Base-by-base conservation (phyloP, 2,888 invertebrate genomes). In the Yponomeuta evonymella region DNA sequence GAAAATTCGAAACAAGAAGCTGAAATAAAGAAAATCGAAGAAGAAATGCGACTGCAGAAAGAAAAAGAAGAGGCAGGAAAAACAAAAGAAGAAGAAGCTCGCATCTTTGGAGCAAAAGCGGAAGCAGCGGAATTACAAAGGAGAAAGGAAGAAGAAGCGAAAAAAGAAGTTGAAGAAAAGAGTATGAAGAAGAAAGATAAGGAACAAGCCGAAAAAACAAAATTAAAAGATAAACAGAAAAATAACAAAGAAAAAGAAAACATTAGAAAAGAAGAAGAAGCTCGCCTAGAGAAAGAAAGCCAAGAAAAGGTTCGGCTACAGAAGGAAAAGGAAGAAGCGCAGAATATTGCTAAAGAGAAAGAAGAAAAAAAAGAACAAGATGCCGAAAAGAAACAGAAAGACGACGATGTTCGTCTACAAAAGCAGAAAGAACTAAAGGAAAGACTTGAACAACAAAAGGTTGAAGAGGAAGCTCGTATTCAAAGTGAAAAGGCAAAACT, bases 301-400 rank as follows among this genome's bases (percentile, higher is more conserved):
- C 15, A 72, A n/a, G 51, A 58, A 4, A 58, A 58, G 58, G 15
- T 15, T 4, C 51, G 51, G 15, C 51, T 58, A 3, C 12, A 12
- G 5, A 15, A 63, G 8, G 70, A 70, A 48, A 66, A 33, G 12
- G 29, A 68, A 51, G 43, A 73, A 33, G 66, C 58, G 1, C 29
- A 33, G 8, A 72, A 70, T 6, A 51, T 58, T 43, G 43, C 43
- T 3, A 69, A 58, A 51, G 66, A 70, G 15, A 43, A 69, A 68
- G 71, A 75, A 68, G 75, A 73, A 74, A 73, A 72, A 36, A 74
- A 74, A 76, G 74, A 75, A 71, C 71, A 73, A 73, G 72, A 73
- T 72, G 71, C 3, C 1, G 75, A 72, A 70, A 69, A 67, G 72
- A 74, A 43, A 23, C 23, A 15, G 66, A 68, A 68, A 58, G 68